Evolutionary conservation across 1,140 invertebrate species (phyloP).

Genomic region (Drosophila santomea): DNA sequence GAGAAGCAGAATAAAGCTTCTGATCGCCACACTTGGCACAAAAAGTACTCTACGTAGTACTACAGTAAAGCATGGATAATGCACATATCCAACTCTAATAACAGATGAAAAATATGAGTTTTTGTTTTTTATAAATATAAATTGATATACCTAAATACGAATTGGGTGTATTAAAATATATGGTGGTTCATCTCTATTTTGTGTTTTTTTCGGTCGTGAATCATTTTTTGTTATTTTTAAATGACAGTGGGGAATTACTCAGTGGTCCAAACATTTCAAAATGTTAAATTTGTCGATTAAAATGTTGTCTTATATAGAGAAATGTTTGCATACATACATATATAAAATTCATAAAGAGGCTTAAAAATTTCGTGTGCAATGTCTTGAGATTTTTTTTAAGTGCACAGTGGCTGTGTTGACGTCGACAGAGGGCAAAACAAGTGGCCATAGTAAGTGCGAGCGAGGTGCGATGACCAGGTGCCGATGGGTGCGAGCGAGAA

Average conservation of each 20-base stretch:
- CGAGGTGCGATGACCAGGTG: neutral
- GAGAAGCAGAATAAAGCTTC: constrained; percentile 1
- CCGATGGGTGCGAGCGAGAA: constrained; percentile 5
- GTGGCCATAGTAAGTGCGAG: constrained; percentile 17
- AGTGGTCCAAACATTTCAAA: too few species aligned
- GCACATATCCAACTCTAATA: neutral
- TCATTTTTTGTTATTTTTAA: too few species aligned
- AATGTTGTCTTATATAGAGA: too few species aligned
- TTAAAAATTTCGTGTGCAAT: neutral
- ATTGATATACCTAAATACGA: too few species aligned
- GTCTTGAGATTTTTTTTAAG: neutral
- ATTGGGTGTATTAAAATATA: too few species aligned
- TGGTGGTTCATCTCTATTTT: too few species aligned
- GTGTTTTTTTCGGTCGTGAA: too few species aligned
- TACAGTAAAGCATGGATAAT: constrained; percentile 1
- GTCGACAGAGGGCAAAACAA: constrained; percentile 9
- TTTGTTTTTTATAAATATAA: too few species aligned
- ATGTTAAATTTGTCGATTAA: too few species aligned
- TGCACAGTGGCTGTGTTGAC: constrained; percentile 10
- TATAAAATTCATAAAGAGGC: too few species aligned
- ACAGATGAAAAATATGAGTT: neutral
- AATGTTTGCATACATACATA: too few species aligned
- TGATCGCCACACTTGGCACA: constrained; percentile 28
- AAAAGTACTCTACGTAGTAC: constrained; percentile 5
- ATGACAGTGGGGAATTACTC: too few species aligned